Evolutionary conservation across 2,113 vertebrate species (phyloP), one percentile per base, ranked within the genome.

Genomic region (Raphicerus campestris): DNA sequence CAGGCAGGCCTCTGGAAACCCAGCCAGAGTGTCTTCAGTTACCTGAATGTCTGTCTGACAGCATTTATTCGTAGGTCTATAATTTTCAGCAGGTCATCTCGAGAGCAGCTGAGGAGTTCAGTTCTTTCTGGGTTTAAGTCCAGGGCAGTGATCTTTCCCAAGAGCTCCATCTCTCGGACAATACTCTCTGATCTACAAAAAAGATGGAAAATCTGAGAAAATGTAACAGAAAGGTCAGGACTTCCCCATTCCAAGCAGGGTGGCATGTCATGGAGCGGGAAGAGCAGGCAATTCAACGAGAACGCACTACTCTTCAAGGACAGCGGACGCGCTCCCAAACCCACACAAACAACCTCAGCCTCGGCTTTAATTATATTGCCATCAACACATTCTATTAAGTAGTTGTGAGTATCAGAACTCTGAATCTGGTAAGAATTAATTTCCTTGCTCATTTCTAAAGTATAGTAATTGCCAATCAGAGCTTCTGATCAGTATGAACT

Each of bases 51-150:
- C 98, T 99, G 99, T 17, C 98, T 98, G 60, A 99, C 97, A 0
- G 99, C 96, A 53, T 99, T 98, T 61, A 98, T 98, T 24, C 99
- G 99, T 45, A 99, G 99, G 91, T 99, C 99, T 8, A 99, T 99
- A 89, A 99, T 99, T 97, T 99, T 99, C 5, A 99, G 91, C 8
- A 99, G 98, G 98, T 99, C 99, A 35, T 99, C 99, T 10, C 99
- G 99, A 63, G 99, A 99, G 97, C 99, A 99, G 96, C 98, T 99
- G 49, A 99, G 99, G 22, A 99, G 99, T 91, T 99, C 99, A 0
- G 99, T 99, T n/a, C 99, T 98, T 78, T 99, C 99, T 0, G 99
- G 99, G 98, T 99, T 99, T 91, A 99, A 98, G 98, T 99, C 99
- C 96, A 99, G 98, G 96, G 99, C 99, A 0, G 99, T 99, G 49